phyloP scores from a whole-genome alignment of 2,113 vertebrate genomes.

The Nannospalax galili region DNA sequence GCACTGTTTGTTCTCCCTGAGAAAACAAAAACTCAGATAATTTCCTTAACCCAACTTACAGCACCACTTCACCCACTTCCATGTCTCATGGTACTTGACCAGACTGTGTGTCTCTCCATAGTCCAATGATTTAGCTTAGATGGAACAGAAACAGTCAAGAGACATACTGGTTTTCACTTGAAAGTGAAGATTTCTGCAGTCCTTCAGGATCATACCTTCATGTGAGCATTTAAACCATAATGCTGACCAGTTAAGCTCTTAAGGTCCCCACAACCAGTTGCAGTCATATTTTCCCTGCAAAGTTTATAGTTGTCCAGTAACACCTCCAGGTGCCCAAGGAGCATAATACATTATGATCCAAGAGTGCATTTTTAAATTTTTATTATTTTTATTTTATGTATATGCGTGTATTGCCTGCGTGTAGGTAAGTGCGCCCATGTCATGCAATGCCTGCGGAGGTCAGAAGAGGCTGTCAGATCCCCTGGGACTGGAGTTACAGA shows the following conservation, averaged over 20 bases:
- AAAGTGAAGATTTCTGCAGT: background rate
- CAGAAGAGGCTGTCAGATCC: too few species aligned
- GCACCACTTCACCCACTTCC: background rate
- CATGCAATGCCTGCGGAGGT: too few species aligned
- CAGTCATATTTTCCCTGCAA: slow-evolving; percentile 34
- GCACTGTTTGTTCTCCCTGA: slow-evolving; percentile 20
- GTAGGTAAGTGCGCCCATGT: too few species aligned
- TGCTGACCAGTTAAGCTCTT: slow-evolving; percentile 22
- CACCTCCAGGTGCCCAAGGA: background rate
- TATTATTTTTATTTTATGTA: too few species aligned
- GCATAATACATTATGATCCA: background rate
- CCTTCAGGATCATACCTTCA: background rate
- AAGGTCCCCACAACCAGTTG: background rate
- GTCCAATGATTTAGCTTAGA: background rate
- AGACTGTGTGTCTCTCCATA: background rate
- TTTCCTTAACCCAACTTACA: slow-evolving; percentile 46
- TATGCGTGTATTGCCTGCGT: too few species aligned
- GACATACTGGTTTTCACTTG: slow-evolving; percentile 43
- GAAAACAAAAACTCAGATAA: slow-evolving; percentile 58
- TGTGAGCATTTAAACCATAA: slow-evolving; percentile 36
- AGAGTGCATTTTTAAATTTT: background rate
- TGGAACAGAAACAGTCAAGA: background rate
- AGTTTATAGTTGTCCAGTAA: background rate
- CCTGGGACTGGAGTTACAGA: too few species aligned
- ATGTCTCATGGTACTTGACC: background rate